Evolutionary conservation across 2,888 invertebrate species (phyloP), one percentile per base, ranked within the genome.

Genomic region (Phaedon cochleariae): DNA sequence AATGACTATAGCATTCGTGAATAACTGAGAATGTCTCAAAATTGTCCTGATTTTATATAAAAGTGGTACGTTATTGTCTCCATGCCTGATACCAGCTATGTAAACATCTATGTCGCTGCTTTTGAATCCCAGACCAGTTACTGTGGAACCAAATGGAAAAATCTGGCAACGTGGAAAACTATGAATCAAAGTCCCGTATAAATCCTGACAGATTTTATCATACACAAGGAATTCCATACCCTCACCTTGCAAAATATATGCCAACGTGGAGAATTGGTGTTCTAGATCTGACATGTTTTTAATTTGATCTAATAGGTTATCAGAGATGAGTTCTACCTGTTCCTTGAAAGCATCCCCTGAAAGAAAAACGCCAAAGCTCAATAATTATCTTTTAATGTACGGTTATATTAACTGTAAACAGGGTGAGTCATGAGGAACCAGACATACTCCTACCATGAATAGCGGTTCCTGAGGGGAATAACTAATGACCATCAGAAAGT

Each of bases 21-120:
- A 92, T 7, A 83, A 65, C 9, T 65, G 49, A 6, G 76, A 75
- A 63, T 69, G 73, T 18, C 18, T 20, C 31, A 69, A 49, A 51
- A 77, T 71, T 26, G 65, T 69, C 67, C 67, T 73, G 1, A 77
- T 70, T 31, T 64, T 72, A 45, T 73, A 76, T 10, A 80, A 72
- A 41, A 52, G 66, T 5, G 45, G 37, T 7, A 72, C 52, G 20
- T 78, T 75, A 48, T 75, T 76, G 48, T 71, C 68, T 18, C 74
- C 66, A 34, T 63, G 52, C 4, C 77, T 80, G 70, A 86, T 85
- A 18, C 88, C 81, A 59, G 85, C 80, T 29, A 92, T 80, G 81
- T 86, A 92, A 75, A 92, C 86, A 81, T 94, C 93, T 9, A 93
- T 86, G 82, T 94, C 93, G 77, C 92, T 92, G 22, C 85, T 86